Evolutionary conservation across 2,888 invertebrate genomes (phyloP).

Genomic region (Drosophila fulvimacula): DNA sequence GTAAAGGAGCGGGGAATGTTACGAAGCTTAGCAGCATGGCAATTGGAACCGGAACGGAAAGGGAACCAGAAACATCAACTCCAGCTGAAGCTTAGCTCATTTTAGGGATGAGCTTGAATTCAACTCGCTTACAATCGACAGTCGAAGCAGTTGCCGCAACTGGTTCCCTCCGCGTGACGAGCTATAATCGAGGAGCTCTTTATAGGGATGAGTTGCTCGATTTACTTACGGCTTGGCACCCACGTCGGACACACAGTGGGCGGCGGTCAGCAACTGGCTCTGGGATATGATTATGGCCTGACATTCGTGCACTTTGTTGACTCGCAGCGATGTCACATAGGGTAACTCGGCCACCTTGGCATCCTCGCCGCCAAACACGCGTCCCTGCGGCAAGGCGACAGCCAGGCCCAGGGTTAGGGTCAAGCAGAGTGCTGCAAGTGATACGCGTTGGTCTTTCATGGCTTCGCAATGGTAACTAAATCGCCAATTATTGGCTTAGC

Average conservation of each 20-base stretch:
- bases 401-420: conserved; percentile 24
- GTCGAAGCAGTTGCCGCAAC: neutral
- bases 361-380: conserved; percentile 80
- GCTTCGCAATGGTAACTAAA: conserved; percentile 46
- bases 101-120: neutral
- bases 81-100: neutral
- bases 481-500: conserved; percentile 16
- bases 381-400: conserved; percentile 51
- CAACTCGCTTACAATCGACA: neutral
- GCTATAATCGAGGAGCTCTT: neutral
- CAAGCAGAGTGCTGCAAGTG: conserved; percentile 39
- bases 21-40: neutral
- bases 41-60: neutral
- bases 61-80: neutral
- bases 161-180: neutral
- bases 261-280: conserved; percentile 73
- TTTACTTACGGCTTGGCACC: conserved; percentile 68
- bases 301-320: conserved; percentile 71
- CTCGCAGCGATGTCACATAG: conserved; percentile 81
- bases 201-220: neutral
- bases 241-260: conserved; percentile 71
- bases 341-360: conserved; percentile 80
- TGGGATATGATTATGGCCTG: conserved; percentile 67
- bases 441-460: conserved; percentile 60
- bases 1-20: neutral